Percentiles rank a stretch among this genome's conserved stretches.
phyloP scores from a whole-genome alignment of 2,797 vertebrate genomes.

The Acrossocheilus wenchowensis region DNA sequence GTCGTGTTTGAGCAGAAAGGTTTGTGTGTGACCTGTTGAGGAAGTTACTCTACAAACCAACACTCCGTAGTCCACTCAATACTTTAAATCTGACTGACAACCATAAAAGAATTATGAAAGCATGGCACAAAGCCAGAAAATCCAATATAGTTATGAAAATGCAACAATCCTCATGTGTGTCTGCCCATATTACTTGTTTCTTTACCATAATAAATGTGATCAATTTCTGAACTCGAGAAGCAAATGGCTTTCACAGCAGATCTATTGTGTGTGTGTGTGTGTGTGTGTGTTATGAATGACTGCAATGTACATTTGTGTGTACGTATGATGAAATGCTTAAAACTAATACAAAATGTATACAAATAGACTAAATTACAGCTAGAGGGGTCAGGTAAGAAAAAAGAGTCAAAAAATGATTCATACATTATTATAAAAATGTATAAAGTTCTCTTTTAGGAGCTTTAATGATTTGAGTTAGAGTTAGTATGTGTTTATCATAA shows the following conservation, averaged over 20 bases:
- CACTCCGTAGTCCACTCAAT: not conserved
- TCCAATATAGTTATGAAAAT: not conserved
- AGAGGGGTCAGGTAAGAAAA: not conserved
- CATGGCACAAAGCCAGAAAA: slow-evolving; percentile 8
- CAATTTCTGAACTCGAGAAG: not conserved
- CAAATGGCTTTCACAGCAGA: not conserved
- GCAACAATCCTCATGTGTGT: not conserved
- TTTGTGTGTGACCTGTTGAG: not conserved
- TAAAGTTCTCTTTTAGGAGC: not conserved
- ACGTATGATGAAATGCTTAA: not conserved
- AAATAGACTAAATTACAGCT: not conserved
- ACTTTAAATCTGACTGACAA: not conserved
- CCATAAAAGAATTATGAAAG: not conserved
- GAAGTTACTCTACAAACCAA: not conserved
- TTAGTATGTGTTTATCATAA: too few relatives aligned
- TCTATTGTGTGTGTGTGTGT: not conserved
- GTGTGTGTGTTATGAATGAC: not conserved
- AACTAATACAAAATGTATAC: not conserved
- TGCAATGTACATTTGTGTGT: not conserved
- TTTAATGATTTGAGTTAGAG: not conserved
- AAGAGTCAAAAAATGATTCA: not conserved
- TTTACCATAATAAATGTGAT: not conserved
- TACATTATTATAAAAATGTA: not conserved
- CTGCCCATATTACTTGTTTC: not conserved
- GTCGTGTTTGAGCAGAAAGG: not conserved